These are phyloP conservation scores for Podiceps cristatus DNA, from an alignment of 2,113 vertebrate species.

Conservation along the genomic window DNA sequence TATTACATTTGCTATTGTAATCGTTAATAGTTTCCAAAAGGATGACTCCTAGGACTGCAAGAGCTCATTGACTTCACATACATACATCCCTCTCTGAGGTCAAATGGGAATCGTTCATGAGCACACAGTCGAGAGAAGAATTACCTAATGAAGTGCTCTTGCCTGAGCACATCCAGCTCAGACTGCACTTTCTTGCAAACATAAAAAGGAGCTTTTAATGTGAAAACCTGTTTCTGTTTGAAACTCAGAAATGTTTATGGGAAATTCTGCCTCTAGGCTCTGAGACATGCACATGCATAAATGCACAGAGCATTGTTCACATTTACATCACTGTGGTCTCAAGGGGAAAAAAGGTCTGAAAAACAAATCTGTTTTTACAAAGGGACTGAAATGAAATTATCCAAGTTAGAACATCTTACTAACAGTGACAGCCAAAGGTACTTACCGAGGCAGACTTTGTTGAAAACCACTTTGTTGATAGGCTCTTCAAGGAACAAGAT, in stretches of 20 bases:
- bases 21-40: constrained; percentile 10
- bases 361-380: constrained; percentile 29
- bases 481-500: background rate
- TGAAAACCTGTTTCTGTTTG: constrained; percentile 33
- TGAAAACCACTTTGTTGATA: background rate
- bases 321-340: background rate
- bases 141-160: constrained; percentile 45
- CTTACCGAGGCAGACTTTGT: background rate
- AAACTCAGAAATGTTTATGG: background rate
- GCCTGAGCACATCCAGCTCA: constrained; percentile 9
- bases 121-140: constrained; percentile 18
- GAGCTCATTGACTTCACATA: constrained; percentile 3
- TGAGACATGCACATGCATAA: background rate
- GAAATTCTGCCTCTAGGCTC: constrained; percentile 27
- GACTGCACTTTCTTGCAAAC: background rate
- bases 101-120: background rate
- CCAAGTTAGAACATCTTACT: background rate
- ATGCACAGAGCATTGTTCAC: background rate
- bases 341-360: background rate
- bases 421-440: background rate
- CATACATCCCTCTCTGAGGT: background rate
- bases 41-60: background rate
- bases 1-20: background rate
- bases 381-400: background rate
- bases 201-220: constrained; percentile 21